A percentile compares a stretch with the other conserved stretches of the same genome.
phyloP scores from a whole-genome alignment of 1,140 invertebrate species.

The Listronotus oregonensis region DNA sequence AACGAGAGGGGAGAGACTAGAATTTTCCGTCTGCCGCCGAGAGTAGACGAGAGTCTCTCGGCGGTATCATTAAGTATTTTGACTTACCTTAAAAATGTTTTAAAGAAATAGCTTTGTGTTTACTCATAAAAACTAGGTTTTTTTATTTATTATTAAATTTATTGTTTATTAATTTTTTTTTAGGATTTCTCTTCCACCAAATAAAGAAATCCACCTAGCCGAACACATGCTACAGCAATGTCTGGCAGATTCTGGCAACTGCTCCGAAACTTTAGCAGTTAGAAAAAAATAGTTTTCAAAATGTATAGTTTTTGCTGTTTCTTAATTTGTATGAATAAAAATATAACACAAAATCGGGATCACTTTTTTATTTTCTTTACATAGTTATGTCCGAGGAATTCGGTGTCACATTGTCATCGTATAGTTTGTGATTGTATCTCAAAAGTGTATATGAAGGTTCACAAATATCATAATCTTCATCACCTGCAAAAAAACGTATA shows the following conservation, averaged over 20 bases:
- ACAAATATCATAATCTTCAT: conserved; percentile 6
- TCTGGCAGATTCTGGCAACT: conserved; percentile 48
- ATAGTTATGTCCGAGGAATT: conserved; percentile 12
- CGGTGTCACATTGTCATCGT: neutral
- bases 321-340: neutral
- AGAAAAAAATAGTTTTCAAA: too few species aligned
- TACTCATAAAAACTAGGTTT: too few species aligned
- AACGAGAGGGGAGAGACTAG: too few species aligned
- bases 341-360: neutral
- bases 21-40: too few species aligned
- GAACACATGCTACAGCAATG: conserved; percentile 66
- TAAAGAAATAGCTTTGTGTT: too few species aligned
- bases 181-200: conserved; percentile 61
- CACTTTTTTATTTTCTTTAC: conserved; percentile 4
- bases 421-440: neutral
- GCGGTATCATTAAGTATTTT: too few species aligned
- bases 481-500: neutral
- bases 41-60: too few species aligned
- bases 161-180: too few species aligned
- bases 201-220: conserved; percentile 64
- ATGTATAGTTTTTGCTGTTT: too few species aligned
- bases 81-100: too few species aligned
- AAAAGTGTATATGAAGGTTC: neutral
- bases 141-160: too few species aligned
- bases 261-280: conserved; percentile 3